Evolutionary conservation across 2,113 vertebrate genomes (phyloP).

Genomic region (Cyphomyrus plagiostoma): DNA sequence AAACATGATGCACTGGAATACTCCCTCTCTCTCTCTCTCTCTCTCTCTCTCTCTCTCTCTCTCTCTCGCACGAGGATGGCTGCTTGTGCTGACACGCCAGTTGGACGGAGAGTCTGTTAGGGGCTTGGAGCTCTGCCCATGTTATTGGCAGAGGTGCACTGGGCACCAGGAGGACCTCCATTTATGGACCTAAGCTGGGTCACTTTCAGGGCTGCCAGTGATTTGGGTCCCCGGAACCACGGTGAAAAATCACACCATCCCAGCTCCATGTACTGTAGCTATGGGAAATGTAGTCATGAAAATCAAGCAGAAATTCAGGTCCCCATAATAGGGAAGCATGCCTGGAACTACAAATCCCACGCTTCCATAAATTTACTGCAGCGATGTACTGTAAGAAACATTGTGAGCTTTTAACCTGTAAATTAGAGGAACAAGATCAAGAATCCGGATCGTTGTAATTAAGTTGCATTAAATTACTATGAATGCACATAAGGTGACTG

Average conservation of each 20-base stretch:
- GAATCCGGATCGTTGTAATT: conserved; percentile 17
- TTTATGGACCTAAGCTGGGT: conserved; percentile 1
- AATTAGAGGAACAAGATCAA: conserved; percentile 22
- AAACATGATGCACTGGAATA: neutral
- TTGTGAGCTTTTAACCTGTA: conserved; percentile 25
- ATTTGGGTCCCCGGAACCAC: neutral
- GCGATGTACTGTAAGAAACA: conserved; percentile 19
- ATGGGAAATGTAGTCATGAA: conserved; percentile 29
- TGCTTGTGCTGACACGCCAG: neutral
- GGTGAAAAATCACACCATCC: neutral
- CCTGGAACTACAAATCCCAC: conserved; percentile 46
- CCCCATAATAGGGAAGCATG: neutral
- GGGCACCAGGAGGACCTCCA: conserved; percentile 4
- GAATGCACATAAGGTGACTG: neutral
- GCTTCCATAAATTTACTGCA: conserved; percentile 40
- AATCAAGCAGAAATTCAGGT: neutral
- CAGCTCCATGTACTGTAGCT: neutral
- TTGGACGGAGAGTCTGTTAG: neutral
- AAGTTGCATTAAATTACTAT: conserved; percentile 20
- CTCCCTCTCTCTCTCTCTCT: neutral
- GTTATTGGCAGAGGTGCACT: neutral
- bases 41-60: no score
- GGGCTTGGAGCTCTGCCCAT: neutral
- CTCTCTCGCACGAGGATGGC: neutral
- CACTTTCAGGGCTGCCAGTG: neutral